Conservation (phyloP, 1,140 invertebrate genomes). For the Leptinotarsa defecta region DNA sequence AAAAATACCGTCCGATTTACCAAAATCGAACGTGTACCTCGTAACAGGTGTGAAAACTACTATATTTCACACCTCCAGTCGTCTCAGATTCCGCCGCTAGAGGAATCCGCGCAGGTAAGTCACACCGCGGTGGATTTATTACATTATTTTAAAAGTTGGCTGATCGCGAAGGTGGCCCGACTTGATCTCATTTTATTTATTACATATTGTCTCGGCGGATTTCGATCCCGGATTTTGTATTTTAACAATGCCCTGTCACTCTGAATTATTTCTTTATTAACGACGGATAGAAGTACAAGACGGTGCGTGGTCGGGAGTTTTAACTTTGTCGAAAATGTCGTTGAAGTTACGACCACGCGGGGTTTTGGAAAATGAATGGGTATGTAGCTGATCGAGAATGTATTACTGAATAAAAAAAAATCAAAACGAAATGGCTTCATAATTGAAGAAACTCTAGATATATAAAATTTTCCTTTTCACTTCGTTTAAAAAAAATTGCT, state of each 20-base stretch:
- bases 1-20: neutral
- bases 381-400: neutral
- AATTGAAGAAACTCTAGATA: no score
- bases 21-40: neutral
- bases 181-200: slow-evolving; percentile 27
- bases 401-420: neutral
- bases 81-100: neutral
- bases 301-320: slow-evolving; percentile 4
- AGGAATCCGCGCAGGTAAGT: slow-evolving; percentile 16
- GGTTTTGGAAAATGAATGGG: neutral
- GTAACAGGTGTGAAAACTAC: neutral
- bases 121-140: slow-evolving; percentile 22
- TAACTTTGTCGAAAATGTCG: slow-evolving; percentile 6
- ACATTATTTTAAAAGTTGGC: slow-evolving; percentile 19
- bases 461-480: no score
- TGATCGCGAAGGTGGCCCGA: slow-evolving; percentile 17
- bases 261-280: slow-evolving; percentile 30
- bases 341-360: neutral
- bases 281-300: neutral
- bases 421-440: neutral
- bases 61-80: slow-evolving; percentile 14
- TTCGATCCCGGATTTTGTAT: slow-evolving; percentile 11
- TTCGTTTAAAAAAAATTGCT: no score
- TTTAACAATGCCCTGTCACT: slow-evolving; percentile 22
- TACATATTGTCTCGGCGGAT: slow-evolving; percentile 26